Evolutionary conservation across 1,140 invertebrate species (phyloP), one percentile per base, ranked within the genome.

Genomic region (Drosophila simulans): DNA sequence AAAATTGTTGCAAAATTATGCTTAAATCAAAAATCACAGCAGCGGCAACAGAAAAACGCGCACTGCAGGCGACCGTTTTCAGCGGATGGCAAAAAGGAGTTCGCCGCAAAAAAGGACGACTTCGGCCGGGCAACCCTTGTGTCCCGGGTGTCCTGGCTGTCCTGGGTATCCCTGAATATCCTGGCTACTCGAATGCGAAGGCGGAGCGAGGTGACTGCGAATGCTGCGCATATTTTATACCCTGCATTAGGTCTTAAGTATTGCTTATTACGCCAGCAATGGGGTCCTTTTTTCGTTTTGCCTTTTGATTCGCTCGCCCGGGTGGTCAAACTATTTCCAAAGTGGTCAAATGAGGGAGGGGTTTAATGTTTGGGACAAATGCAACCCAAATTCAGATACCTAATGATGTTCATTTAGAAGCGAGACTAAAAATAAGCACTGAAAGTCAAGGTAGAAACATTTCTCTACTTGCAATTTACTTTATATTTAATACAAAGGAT

Each of bases 11-110:
- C 84, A 55, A 89, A 89, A 89, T 89, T 89, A 89, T 89, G 84
- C 84, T 89, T 89, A 89, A 89, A 89, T 89, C 84, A 89, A 89
- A 89, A 89, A 89, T 89, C 84, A 89, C 69, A 84, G 80, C 80
- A 54, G 75, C 57, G 72, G 72, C 73, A 76, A 76, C 25, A 55
- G 17, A 31, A 57, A 31, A 57, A 43, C 52, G 57, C 43, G 46
- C 75, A 71, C 75, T 77, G 75, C 75, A 70, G 75, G 75, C 74
- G 64, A 54, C 63, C 72, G 15, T 15, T 48, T 48, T 27, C 43
- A 45, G 40, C n/a, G 40, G n/a, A 2, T 39, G 1, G 37, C 13
- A 17, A 42, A 42, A 42, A n/a, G 13, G n/a, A 42, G 1, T 31
- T 31, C 3, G 31, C 0, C 31, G 4, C 46, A 35, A 57, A 59